Evolutionary conservation across 1,140 invertebrate species (phyloP).

Genomic region (Trachelipus rathkii): DNA sequence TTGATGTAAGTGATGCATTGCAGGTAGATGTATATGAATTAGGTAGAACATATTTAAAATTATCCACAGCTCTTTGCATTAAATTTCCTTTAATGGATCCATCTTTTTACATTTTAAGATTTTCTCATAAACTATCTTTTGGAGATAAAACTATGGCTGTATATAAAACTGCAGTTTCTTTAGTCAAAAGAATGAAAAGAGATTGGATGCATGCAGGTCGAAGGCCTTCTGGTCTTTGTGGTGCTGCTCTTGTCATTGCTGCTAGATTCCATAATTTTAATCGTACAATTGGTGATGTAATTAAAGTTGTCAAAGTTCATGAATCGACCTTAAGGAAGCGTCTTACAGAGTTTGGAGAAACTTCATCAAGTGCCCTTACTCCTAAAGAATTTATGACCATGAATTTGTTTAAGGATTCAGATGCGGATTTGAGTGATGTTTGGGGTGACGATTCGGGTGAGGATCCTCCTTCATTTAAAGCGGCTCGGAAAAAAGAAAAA

Average conservation of each 20-base stretch:
- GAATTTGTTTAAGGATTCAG: slow-evolving; percentile 92
- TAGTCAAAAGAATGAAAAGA: slow-evolving; percentile 95
- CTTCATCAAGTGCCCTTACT: slow-evolving; percentile 82
- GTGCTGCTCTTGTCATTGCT: slow-evolving; percentile 67
- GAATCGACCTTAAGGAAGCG: slow-evolving; percentile 87
- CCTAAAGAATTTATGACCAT: slow-evolving; percentile 96
- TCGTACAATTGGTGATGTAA: slow-evolving; percentile 79
- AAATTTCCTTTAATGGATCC: slow-evolving; percentile 79
- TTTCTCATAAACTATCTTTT: slow-evolving; percentile 90
- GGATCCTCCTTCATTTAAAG: slow-evolving; percentile 91
- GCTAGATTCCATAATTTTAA: slow-evolving; percentile 87
- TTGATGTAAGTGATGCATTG: slow-evolving; percentile 95
- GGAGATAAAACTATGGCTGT: slow-evolving; percentile 90
- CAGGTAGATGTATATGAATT: slow-evolving; percentile 94
- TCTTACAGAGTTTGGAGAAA: slow-evolving; percentile 91
- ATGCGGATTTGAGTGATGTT: no score
- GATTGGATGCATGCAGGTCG: slow-evolving; percentile 95
- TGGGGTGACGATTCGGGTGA: no score
- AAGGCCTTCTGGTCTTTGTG: slow-evolving; percentile 91
- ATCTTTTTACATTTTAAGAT: slow-evolving; percentile 53
- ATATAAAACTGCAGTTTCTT: slow-evolving; percentile 84
- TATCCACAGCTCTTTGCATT: slow-evolving; percentile 84
- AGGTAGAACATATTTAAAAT: slow-evolving; percentile 83
- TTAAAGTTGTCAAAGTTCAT: slow-evolving; percentile 93
- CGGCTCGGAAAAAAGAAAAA: no score